Base-by-base conservation (phyloP, 2,888 invertebrate species). In the Amphipoea lucens region DNA sequence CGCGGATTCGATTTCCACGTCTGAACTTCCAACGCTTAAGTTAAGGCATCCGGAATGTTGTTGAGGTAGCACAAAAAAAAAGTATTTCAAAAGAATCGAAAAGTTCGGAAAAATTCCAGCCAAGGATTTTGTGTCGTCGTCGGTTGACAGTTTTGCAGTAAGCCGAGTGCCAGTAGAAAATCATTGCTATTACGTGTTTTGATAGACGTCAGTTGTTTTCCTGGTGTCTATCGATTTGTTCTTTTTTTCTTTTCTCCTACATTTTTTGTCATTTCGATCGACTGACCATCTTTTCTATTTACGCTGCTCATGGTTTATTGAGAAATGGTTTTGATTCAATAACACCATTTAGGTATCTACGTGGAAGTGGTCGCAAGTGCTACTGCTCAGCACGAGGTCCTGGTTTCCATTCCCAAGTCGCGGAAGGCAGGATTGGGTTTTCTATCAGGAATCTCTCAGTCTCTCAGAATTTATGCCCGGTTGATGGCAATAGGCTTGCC, bases 61-160 rank as follows among this genome's bases (percentile, higher is more conserved):
- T 88, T 81, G 73, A 76, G 76, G 80, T 79, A 81, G 77, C 78
- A 83, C 86, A 87, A 87, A 89, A 88, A 87, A 88, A 87, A 85
- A 82, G 78, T 87, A 85, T 85, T 86, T 81, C 78, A 87, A 76
- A 90, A 87, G 88, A 87, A 91, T 90, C 85, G 87, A 81, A 90
- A 91, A 92, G 89, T 92, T 93, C 85, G 87, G 80, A 76, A 89
- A 90, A 91, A 91, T 88, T 90, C 89, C 87, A 68, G 79, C 82
- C 89, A 89, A 90, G 90, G 91, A 92, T 92, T 93, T 89, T 83
- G 81, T 88, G 88, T 91, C 81, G 86, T 83, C 82, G 84, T 81
- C 87, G 87, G 88, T 91, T 93, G 94, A 93, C 93, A 93, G 91
- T 92, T 91, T 89, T 89, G 90, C 90, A 90, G 91, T 93, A 93